A percentile compares a stretch with the other conserved stretches of the same genome.
Evolutionary conservation across 2,888 invertebrate genomes (phyloP).

Genomic region (Dorcus parallelipipedus): DNA sequence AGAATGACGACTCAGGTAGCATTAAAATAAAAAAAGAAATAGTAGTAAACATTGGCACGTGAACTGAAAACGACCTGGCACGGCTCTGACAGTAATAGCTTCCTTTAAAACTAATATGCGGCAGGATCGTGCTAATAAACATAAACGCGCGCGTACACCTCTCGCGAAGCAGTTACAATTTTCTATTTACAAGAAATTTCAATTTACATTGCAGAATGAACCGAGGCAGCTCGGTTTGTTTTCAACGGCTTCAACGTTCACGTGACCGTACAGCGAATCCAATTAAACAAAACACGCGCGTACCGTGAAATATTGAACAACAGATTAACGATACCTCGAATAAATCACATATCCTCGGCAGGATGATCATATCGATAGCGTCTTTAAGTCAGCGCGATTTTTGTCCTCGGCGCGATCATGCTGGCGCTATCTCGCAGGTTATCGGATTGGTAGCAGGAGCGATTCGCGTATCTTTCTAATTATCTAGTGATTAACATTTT

Average conservation of each 20-base stretch:
- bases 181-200: too few species aligned
- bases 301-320: neutral
- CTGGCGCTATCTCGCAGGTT: neutral
- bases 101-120: too few species aligned
- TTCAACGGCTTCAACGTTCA: neutral
- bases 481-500: conserved; percentile 2
- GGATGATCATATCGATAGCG: neutral
- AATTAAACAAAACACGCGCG: neutral
- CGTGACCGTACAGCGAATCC: neutral
- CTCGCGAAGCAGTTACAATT: too few species aligned
- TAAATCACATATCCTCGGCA: conserved; percentile 1
- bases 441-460: neutral
- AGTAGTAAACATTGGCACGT: too few species aligned
- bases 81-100: too few species aligned
- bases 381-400: conserved; percentile 1
- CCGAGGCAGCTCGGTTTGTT: too few species aligned
- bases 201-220: too few species aligned
- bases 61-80: too few species aligned
- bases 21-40: too few species aligned
- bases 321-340: neutral
- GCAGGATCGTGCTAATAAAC: too few species aligned
- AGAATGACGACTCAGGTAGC: too few species aligned
- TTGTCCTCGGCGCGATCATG: neutral
- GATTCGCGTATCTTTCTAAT: neutral
- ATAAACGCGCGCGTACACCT: too few species aligned